phyloP scores from a whole-genome alignment of 2,888 invertebrate genomes.

The Drosophila neoperkinsi region DNA sequence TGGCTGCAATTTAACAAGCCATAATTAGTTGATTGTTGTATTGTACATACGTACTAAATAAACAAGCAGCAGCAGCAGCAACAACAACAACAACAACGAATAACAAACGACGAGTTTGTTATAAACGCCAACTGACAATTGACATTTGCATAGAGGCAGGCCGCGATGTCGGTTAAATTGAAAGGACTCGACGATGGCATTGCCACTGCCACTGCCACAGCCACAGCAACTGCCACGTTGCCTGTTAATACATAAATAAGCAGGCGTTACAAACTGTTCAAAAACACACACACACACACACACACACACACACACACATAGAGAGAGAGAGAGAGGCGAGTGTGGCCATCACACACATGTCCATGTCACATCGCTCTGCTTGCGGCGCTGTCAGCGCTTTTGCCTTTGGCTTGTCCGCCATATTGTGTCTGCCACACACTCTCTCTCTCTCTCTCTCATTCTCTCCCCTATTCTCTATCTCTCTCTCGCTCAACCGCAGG shows the following conservation, averaged over 20 bases:
- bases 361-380: conserved; percentile 49
- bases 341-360: conserved; percentile 71
- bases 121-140: conserved; percentile 74
- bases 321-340: conserved; percentile 15
- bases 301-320: conserved; percentile 5
- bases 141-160: conserved; percentile 74
- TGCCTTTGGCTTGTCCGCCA: conserved; percentile 60
- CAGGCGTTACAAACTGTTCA: conserved; percentile 75
- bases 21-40: conserved; percentile 80
- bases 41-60: conserved; percentile 63
- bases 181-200: conserved; percentile 60
- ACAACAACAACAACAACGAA: conserved; percentile 23
- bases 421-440: conserved; percentile 56
- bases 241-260: conserved; percentile 69
- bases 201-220: neutral
- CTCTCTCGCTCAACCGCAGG: conserved; percentile 36
- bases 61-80: conserved; percentile 53
- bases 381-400: conserved; percentile 48
- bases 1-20: conserved; percentile 81
- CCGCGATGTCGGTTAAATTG: conserved; percentile 68
- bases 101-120: conserved; percentile 59
- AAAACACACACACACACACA: conserved; percentile 32
- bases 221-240: conserved; percentile 9
- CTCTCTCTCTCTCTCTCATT: conserved; percentile 31
- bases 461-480: conserved; percentile 10